phyloP scores from a whole-genome alignment of 2,888 invertebrate genomes.

The Scaptomyza cyrtandrae region DNA sequence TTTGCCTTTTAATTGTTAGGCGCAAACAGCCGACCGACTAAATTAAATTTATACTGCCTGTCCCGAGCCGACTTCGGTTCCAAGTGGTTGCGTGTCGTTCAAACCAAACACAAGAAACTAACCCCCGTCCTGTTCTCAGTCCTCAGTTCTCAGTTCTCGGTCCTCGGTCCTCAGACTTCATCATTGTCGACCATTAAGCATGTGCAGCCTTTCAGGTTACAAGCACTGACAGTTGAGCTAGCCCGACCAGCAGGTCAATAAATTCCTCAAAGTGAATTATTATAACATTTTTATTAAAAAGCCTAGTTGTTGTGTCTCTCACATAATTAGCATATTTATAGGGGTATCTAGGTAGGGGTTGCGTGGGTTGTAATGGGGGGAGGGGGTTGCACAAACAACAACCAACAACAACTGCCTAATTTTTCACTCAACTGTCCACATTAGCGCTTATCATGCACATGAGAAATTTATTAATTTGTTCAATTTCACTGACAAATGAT shows the following conservation, averaged over 20 bases:
- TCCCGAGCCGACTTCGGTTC: constrained; percentile 57
- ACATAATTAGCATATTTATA: constrained; percentile 75
- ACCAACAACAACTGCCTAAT: constrained; percentile 61
- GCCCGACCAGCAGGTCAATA: constrained; percentile 64
- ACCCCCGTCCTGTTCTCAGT: constrained; percentile 43
- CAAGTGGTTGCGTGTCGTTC: constrained; percentile 73
- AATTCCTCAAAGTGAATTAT: constrained; percentile 75
- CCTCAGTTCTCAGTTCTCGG: constrained; percentile 13
- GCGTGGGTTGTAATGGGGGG: constrained; percentile 9
- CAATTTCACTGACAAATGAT: constrained; percentile 77
- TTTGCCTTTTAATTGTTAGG: constrained; percentile 80
- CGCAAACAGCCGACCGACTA: constrained; percentile 77
- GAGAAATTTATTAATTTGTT: constrained; percentile 76
- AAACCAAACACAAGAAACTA: constrained; percentile 49
- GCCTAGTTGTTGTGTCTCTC: constrained; percentile 53
- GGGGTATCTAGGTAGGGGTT: constrained; percentile 45
- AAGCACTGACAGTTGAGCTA: constrained; percentile 23
- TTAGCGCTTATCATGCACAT: constrained; percentile 60
- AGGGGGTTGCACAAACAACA: background rate
- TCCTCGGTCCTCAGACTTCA: constrained; percentile 19
- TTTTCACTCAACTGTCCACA: constrained; percentile 78
- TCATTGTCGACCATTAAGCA: constrained; percentile 62
- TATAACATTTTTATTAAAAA: constrained; percentile 78
- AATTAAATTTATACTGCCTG: constrained; percentile 72
- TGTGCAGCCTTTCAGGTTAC: constrained; percentile 77